Evolutionary conservation across 2,113 vertebrate genomes (phyloP).

Genomic region (Vireo altiloquus): DNA sequence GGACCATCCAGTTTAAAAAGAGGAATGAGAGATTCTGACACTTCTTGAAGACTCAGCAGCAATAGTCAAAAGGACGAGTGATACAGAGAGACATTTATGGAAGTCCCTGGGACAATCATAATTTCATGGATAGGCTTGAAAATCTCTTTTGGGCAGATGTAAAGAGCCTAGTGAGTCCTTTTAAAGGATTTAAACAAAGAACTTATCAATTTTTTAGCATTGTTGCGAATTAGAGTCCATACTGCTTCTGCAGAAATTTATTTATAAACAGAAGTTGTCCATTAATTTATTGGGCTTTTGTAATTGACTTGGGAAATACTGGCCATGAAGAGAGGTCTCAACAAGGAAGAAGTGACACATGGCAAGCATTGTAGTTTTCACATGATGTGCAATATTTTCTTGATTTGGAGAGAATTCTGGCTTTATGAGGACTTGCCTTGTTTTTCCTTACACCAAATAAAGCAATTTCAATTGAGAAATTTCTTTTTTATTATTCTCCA

Average conservation of each 20-base stretch:
- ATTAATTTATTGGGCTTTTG: slow-evolving; percentile 12
- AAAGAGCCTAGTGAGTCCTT: slow-evolving; percentile 48
- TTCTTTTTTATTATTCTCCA: not conserved
- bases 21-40: slow-evolving; percentile 5
- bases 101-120: slow-evolving; percentile 9
- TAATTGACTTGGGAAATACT: not conserved
- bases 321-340: not conserved
- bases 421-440: not conserved
- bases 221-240: slow-evolving; percentile 23
- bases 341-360: not conserved
- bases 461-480: not conserved
- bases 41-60: slow-evolving; percentile 40
- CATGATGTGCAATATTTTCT: not conserved
- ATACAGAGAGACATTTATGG: slow-evolving; percentile 44
- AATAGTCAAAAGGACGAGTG: not conserved
- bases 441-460: not conserved
- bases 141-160: slow-evolving; percentile 1
- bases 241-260: not conserved
- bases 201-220: slow-evolving; percentile 25
- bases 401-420: not conserved
- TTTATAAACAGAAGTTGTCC: not conserved
- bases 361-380: not conserved
- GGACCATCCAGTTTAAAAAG: not conserved
- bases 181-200: slow-evolving; percentile 59
- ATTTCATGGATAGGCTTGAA: slow-evolving; percentile 55